These are phyloP conservation scores for Panulirus ornatus DNA, from an alignment of 1,140 invertebrate species.

Conservation along the genomic window DNA sequence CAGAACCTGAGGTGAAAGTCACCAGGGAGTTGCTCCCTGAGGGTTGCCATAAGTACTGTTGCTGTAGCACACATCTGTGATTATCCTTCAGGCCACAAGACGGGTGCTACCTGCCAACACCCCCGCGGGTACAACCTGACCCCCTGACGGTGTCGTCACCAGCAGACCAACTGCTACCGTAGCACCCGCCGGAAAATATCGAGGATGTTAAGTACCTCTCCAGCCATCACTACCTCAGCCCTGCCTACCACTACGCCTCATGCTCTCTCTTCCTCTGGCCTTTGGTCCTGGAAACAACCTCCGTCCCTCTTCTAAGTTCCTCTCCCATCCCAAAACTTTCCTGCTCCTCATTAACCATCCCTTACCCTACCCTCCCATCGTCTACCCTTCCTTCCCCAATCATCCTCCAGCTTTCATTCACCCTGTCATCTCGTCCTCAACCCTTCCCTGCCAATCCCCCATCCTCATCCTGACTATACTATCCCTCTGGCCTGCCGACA, in stretches of 20 bases:
- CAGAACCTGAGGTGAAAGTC: no score
- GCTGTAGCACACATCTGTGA: no score
- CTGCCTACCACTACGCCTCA: background rate
- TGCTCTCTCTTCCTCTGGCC: background rate
- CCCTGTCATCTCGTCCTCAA: background rate
- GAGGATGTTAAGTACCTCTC: no score
- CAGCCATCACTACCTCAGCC: no score
- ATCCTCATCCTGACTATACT: background rate
- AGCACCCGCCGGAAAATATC: conserved; percentile 13
- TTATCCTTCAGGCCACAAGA: no score
- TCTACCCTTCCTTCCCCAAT: background rate
- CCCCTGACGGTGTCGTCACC: no score
- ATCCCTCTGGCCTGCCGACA: background rate
- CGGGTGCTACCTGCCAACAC: no score
- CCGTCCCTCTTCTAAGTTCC: background rate
- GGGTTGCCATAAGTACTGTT: no score
- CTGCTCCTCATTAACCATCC: background rate
- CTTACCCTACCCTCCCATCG: background rate
- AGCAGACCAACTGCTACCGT: no score
- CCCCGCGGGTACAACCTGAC: no score
- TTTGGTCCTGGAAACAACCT: background rate
- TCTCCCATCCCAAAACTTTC: background rate
- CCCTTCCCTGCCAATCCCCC: background rate
- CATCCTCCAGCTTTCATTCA: background rate
- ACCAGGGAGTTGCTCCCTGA: no score